These are phyloP conservation scores for Camponotus vicinus DNA, from an alignment of 1,140 invertebrate genomes.

Conservation along the genomic window DNA sequence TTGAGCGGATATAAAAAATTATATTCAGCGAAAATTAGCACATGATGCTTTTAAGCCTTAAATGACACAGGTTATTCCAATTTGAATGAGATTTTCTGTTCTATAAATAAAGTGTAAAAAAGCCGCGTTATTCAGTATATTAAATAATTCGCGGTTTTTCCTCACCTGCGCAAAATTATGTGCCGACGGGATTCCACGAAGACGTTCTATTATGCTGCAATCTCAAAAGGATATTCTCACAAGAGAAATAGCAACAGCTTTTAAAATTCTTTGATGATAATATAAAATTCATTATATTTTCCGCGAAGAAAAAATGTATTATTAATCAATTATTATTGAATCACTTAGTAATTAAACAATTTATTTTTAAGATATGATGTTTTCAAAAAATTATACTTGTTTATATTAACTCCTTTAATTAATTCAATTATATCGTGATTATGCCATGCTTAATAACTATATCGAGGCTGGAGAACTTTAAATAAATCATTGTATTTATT, in stretches of 20 bases:
- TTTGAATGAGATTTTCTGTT: conserved; percentile 2
- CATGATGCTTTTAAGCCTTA: conserved; percentile 8
- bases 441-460: neutral
- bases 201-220: conserved; percentile 51
- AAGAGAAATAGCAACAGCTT: neutral
- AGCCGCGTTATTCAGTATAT: conserved; percentile 29
- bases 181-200: conserved; percentile 31
- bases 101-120: conserved; percentile 38
- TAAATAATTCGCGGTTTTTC: conserved; percentile 51
- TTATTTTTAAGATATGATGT: neutral
- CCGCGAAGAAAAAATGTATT: neutral
- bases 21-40: conserved; percentile 20
- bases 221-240: conserved; percentile 45
- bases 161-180: conserved; percentile 28
- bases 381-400: neutral
- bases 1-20: conserved; percentile 9
- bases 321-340: conserved; percentile 10
- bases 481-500: conserved; percentile 6
- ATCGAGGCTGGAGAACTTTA: neutral
- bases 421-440: neutral
- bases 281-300: conserved; percentile 42
- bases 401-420: conserved; percentile 24
- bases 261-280: neutral
- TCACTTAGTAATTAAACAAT: conserved; percentile 6
- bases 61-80: neutral